A percentile compares a stretch with the other conserved stretches of the same genome.
These are phyloP conservation scores for zebrafish (Danio rerio) DNA, from an alignment of 2,113 vertebrate genomes.

Conservation along the genomic window GRCz12tu NC_133183.1:64405001-64405500, in stretches of 20 bases:
- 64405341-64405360: background rate
- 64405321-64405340: background rate
- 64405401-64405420: background rate
- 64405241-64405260: background rate
- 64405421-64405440: background rate
- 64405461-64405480: background rate
- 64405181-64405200: background rate
- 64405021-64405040: background rate
- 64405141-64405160: background rate
- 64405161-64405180: background rate
- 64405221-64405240: background rate
- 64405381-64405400: background rate
- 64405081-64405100: slow-evolving; percentile 17
- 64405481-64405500: background rate
- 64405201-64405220: too few relatives aligned
- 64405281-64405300: background rate
- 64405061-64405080: background rate
- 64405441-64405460: background rate
- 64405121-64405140: background rate
- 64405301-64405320: background rate
- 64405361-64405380: background rate
- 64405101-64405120: slow-evolving; percentile 23
- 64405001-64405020: background rate
- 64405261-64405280: background rate
- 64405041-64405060: background rate